Base-by-base conservation (phyloP, 2,113 vertebrate genomes). In the Hemichromis elongatus region DNA sequence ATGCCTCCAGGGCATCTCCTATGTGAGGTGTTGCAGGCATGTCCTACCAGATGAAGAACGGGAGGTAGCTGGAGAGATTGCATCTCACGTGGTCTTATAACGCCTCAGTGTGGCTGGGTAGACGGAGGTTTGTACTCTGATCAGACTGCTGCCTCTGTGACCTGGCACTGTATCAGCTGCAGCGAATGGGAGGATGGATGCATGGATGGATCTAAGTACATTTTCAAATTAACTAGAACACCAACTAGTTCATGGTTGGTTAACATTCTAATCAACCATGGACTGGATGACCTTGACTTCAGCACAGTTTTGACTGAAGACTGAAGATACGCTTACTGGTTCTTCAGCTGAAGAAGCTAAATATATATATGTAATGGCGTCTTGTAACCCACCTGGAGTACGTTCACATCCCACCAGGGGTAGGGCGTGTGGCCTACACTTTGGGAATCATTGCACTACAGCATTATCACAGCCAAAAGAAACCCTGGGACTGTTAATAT, bases 251-350 rank as follows among this genome's bases (percentile, higher is more conserved):
- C 30, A n/a, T 63, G 35, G 33, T 63, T 63, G 18, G 33, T 63
- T 63, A 13, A 21, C 19, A 6, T 63, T 63, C 59, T 37, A 21
- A 63, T 63, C 59, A 13, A 63, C 19, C 1, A 6, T n/a, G 59
- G 37, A 33, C 21, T 63, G 59, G 59, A 4, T 0, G 8, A 0
- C 37, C 14, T 47, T 47, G 45, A 47, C 21, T 7, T 70, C 0
- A 45, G 21, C 66, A 73, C 37, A 0, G 21, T 26, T 70, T 70
- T 24, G 40, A 37, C 1, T 45, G 21, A 70, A 4, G 5, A 45
- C 37, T n/a, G n/a, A n/a, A n/a, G 37, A 70, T 47, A 70, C 26
- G 40, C 0, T 47, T 21, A 70, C 12, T 18, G 21, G 9, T 45
- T 0, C 21, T 70, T 70, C 66, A 70, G 13, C 37, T 16, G 24